Evolutionary conservation across 1,140 invertebrate genomes (phyloP), one percentile per base, ranked within the genome.

Genomic region (Andrena cerasifolii): DNA sequence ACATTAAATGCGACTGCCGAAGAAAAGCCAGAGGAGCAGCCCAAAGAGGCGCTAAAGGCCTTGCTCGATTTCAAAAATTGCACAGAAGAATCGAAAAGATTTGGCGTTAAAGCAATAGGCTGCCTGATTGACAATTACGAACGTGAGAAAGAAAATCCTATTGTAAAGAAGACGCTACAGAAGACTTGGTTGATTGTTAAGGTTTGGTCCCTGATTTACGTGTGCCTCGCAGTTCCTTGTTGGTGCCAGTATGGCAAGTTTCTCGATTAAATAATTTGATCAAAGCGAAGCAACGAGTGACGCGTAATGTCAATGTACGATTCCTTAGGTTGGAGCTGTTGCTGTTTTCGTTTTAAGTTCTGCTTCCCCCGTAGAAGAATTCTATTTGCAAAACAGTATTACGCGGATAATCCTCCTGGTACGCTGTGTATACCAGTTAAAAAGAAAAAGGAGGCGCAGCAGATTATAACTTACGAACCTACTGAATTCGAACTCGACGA

Each of bases 291-390:
- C 26, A 56, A 8, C 21, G n/a, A n/a, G n/a, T n/a, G n/a, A n/a
- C n/a, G n/a, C 49, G 1, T 28, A 18, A 43, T 6, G 40, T 16
- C 53, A 51, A 75, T 51, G 72, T 62, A 8, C 45, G 18, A 3
- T 40, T 54, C 56, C 79, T 36, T 51, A 91, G 90, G 90, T 18
- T 91, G 90, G 90, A 91, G 90, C 49, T 91, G 90, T 31, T 91
- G 90, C 7, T 91, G 90, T 72, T 89, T 85, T 62, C 83, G 86
- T 36, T 91, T 87, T 66, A 78, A 83, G 62, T 70, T 90, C 40
- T 91, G 88, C 59, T 90, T 88, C 78, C 90, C 90, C 0, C 58
- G 53, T 14, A 79, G 83, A 65, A 85, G 85, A 61, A 90, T 91
- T 49, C n/a, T 47, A 33, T 28, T 54, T 12, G 80, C 88, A 14